Conservation (phyloP, 1,140 invertebrate genomes). For the Bradynema listronoti region DNA sequence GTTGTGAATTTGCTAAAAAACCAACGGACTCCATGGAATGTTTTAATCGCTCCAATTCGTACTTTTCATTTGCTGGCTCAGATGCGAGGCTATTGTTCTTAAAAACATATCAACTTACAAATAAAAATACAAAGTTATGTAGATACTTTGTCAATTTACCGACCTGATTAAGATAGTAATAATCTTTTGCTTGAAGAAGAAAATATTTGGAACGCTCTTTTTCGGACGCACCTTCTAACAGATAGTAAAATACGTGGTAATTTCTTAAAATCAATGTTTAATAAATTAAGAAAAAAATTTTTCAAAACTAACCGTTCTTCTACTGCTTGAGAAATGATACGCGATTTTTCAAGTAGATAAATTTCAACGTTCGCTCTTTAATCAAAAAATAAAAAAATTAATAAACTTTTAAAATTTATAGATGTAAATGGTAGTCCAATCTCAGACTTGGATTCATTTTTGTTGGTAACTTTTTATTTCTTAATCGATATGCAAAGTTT, state of each 20-base stretch:
- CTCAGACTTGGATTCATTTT: too few species aligned
- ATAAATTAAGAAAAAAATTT: too few species aligned
- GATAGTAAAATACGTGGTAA: constrained; percentile 95
- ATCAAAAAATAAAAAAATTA: constrained; percentile 29
- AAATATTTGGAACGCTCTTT: constrained; percentile 73
- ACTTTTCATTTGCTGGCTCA: constrained; percentile 70
- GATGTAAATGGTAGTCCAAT: too few species aligned
- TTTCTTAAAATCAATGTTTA: constrained; percentile 66
- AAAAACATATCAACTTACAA: too few species aligned
- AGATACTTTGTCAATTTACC: neutral
- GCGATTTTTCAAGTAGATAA: constrained; percentile 88
- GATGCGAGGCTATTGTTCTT: constrained; percentile 24
- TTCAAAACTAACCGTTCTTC: constrained; percentile 73
- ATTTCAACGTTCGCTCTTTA: constrained; percentile 85
- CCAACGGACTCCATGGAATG: constrained; percentile 97
- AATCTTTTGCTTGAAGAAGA: constrained; percentile 73
- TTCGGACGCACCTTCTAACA: constrained; percentile 79
- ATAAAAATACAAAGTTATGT: neutral
- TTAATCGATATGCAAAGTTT: too few species aligned
- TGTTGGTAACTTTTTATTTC: too few species aligned
- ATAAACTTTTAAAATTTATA: constrained; percentile 13
- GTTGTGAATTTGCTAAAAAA: constrained; percentile 77
- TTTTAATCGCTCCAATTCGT: constrained; percentile 85
- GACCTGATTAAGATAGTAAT: constrained; percentile 73
- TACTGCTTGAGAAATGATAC: constrained; percentile 81